Evolutionary conservation across 1,140 invertebrate genomes (phyloP).

Genomic region (Lepidurus packardi): DNA sequence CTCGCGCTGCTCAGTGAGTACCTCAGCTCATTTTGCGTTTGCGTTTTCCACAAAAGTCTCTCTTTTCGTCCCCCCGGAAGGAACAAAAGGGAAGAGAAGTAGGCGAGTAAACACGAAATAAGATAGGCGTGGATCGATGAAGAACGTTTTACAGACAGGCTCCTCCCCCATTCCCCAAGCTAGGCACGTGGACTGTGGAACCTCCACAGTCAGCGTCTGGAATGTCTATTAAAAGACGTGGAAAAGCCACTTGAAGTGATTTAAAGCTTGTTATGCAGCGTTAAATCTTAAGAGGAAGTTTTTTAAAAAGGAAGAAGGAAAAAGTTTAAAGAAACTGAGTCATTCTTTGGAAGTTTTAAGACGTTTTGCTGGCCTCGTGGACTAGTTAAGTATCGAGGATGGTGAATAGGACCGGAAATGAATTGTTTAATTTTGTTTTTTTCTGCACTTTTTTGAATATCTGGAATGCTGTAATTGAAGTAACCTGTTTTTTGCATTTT

Average conservation of each 20-base stretch:
- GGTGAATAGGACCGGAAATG: neutral
- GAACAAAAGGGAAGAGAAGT: neutral
- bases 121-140: conserved; percentile 20
- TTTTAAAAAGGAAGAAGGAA: neutral
- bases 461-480: neutral
- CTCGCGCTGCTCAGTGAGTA: neutral
- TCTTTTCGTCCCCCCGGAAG: neutral
- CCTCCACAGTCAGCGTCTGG: neutral
- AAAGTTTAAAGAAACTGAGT: neutral
- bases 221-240: conserved; percentile 10
- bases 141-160: neutral
- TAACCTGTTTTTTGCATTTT: conserved; percentile 37
- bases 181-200: neutral
- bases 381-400: neutral
- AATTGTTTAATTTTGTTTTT: neutral
- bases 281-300: neutral
- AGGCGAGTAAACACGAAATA: neutral
- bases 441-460: neutral
- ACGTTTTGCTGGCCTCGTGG: neutral
- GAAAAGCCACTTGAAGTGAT: conserved; percentile 15
- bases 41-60: neutral
- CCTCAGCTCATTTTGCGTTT: conserved; percentile 1
- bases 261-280: neutral
- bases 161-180: neutral
- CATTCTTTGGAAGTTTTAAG: neutral